Evolutionary conservation across 2,113 vertebrate species (phyloP).

Genomic region (Bufo bufo): DNA sequence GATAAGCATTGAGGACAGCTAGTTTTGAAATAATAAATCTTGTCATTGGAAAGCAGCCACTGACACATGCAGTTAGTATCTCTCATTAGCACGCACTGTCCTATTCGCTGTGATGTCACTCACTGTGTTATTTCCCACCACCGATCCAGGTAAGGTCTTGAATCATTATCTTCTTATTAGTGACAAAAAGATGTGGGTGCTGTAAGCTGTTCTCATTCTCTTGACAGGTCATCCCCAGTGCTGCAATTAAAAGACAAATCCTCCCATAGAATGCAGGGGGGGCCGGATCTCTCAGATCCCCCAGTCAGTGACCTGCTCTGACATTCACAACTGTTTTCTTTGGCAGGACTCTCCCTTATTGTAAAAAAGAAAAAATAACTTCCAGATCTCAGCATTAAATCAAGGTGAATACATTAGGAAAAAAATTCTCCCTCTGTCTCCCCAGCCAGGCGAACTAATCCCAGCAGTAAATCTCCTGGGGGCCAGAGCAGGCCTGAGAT

Average conservation of each 20-base stretch:
- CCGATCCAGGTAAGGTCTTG: background rate
- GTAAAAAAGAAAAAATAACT: constrained; percentile 71
- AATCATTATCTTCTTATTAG: constrained; percentile 7
- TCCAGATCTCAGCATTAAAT: constrained; percentile 74
- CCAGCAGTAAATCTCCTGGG: constrained; percentile 54
- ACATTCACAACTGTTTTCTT: constrained; percentile 70
- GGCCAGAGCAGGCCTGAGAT: constrained; percentile 20
- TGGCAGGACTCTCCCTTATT: constrained; percentile 66
- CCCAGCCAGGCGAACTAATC: constrained; percentile 45
- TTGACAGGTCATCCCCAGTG: constrained; percentile 12
- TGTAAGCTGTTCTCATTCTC: background rate
- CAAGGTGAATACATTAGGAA: constrained; percentile 65
- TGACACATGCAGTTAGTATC: constrained; percentile 20
- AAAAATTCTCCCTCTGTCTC: constrained; percentile 25
- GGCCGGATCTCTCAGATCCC: constrained; percentile 32
- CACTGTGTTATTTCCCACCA: background rate
- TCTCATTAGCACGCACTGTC: constrained; percentile 5
- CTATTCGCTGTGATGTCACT: constrained; percentile 16
- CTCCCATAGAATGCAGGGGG: constrained; percentile 14
- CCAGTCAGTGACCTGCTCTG: constrained; percentile 44
- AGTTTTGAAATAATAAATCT: background rate
- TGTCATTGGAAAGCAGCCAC: constrained; percentile 21
- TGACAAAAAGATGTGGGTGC: constrained; percentile 11
- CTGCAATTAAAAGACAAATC: constrained; percentile 29
- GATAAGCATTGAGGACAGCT: constrained; percentile 3